Base-by-base conservation (phyloP, 2,797 vertebrate genomes). In the Cheirogaleus major region DNA sequence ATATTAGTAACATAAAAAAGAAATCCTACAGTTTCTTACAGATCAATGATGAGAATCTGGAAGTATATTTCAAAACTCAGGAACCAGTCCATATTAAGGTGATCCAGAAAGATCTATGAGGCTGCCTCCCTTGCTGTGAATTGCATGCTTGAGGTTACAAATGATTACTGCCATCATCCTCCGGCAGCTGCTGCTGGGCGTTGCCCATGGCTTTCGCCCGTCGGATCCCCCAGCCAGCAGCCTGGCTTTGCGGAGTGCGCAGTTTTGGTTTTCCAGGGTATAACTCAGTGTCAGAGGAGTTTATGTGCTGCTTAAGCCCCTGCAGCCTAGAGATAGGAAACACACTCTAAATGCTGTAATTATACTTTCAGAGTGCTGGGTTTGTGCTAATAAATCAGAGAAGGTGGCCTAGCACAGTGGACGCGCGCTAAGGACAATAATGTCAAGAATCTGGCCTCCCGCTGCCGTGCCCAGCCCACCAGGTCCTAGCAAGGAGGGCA, bases 231-330 rank as follows among this genome's bases (percentile, higher is more conserved):
- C 94, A 97, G 94, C 92, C 92, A 87, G 95, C 45, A 75, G 96
- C 92, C 80, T n/a, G 81, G 96, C 91, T 98, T 72, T 79, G 92
- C 90, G 85, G 95, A 98, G 92, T 4, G 90, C 79, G 94, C 45
- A 35, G 96, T 96, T 98, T 98, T 98, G 97, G 96, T 96, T 98
- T 98, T 96, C 91, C 89, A 97, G 94, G 91, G 92, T 97, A 25
- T 97, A 97, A 97, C 93, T 97, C 93, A 38, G 91, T 97, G 97
- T 97, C 96, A 96, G 84, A 97, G 95, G 89, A 96, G 96, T 97
- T 97, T 97, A 97, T 97, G 96, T 97, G 97, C 97, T 97, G 95
- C 92, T 97, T 97, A 96, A 97, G 95, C 93, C 83, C 59, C 50
- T 0, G 27, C 61, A 96, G 89, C 92, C 86, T 96, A 98, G 79